A percentile compares a stretch with the other conserved stretches of the same genome.
These are phyloP conservation scores for Melanotaenia boesemani DNA, from an alignment of 2,797 vertebrate genomes.

Conservation along the genomic window DNA sequence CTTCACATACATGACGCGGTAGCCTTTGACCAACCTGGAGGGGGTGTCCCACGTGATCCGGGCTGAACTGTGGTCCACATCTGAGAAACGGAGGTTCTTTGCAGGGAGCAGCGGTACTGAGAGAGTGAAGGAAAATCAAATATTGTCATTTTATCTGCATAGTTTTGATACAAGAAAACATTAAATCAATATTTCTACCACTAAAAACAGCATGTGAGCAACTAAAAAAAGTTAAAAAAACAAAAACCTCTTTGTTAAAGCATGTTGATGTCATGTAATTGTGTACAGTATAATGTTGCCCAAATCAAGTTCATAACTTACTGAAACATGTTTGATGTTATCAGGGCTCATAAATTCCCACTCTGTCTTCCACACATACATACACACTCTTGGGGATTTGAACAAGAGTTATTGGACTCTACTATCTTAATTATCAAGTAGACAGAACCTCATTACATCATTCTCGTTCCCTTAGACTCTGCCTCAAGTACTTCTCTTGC, in stretches of 20 bases:
- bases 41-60: conserved; percentile 89
- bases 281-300: background rate
- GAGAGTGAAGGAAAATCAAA: background rate
- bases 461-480: conserved; percentile 20
- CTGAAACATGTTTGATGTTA: background rate
- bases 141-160: background rate
- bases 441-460: conserved; percentile 28
- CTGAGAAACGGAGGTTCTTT: conserved; percentile 88
- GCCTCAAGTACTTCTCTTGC: conserved; percentile 5
- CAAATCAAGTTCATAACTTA: background rate
- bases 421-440: conserved; percentile 42
- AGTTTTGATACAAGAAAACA: background rate
- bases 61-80: conserved; percentile 88
- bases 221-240: background rate
- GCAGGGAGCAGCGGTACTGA: conserved; percentile 90
- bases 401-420: conserved; percentile 30
- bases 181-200: background rate
- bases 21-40: conserved; percentile 86
- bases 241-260: background rate
- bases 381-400: background rate
- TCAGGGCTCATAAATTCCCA: conserved; percentile 5
- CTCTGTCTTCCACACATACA: background rate
- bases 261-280: background rate
- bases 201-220: background rate
- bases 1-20: conserved; percentile 91